Conservation (phyloP, 2,113 vertebrate species). For the Leuciscus idus region DNA sequence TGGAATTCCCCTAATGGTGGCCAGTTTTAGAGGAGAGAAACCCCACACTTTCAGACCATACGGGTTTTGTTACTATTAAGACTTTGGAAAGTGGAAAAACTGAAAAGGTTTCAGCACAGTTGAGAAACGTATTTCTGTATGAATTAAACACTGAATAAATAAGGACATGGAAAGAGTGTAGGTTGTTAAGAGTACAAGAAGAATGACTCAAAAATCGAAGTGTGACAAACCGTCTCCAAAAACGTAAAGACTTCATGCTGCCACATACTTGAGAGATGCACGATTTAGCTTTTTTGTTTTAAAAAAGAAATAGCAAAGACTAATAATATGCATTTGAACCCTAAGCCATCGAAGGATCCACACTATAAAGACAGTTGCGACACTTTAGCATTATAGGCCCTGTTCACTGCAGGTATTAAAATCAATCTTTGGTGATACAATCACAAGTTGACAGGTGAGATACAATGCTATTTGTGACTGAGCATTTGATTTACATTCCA, state of each 20-base stretch:
- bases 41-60: constrained; percentile 41
- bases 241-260: not conserved
- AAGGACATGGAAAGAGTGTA: constrained; percentile 47
- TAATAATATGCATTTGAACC: not conserved
- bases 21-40: constrained; percentile 50
- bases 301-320: not conserved
- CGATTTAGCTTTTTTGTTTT: not conserved
- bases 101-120: constrained; percentile 31
- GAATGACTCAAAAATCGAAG: constrained; percentile 15
- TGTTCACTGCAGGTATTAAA: not conserved
- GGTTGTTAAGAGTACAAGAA: constrained; percentile 54
- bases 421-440: not conserved
- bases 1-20: constrained; percentile 53
- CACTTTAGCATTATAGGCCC: not conserved
- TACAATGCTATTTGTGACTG: not conserved
- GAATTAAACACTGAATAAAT: constrained; percentile 42
- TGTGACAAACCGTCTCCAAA: not conserved
- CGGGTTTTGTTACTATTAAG: constrained; percentile 27
- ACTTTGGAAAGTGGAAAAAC: constrained; percentile 43
- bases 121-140: not conserved
- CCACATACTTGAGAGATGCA: not conserved
- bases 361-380: not conserved
- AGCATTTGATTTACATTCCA: too few relatives aligned
- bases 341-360: not conserved
- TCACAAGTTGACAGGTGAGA: not conserved